These are phyloP conservation scores for human (Homo sapiens) DNA, from an alignment of 2,113 vertebrate genomes.

Conservation along the genomic window GRCh38 chr2:192296501-192297000, in stretches of 20 bases:
- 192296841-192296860: neutral
- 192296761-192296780: neutral
- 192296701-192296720: neutral
- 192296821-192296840: slow-evolving; percentile 2
- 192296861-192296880: neutral
- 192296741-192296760: neutral
- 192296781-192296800: neutral
- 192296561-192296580: neutral
- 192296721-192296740: slow-evolving; percentile 11
- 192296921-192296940: neutral
- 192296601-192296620: neutral
- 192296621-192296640: neutral
- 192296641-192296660: neutral
- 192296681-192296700: neutral
- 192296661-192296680: neutral
- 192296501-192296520: neutral
- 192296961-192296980: neutral
- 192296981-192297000: neutral
- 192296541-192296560: neutral
- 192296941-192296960: neutral
- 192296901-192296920: neutral
- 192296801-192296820: neutral
- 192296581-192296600: neutral
- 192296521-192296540: neutral
- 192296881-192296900: slow-evolving; percentile 2